Evolutionary conservation across 2,797 vertebrate species (phyloP), one percentile per base, ranked within the genome.

Genomic region (Gymnothorax javanicus): DNA sequence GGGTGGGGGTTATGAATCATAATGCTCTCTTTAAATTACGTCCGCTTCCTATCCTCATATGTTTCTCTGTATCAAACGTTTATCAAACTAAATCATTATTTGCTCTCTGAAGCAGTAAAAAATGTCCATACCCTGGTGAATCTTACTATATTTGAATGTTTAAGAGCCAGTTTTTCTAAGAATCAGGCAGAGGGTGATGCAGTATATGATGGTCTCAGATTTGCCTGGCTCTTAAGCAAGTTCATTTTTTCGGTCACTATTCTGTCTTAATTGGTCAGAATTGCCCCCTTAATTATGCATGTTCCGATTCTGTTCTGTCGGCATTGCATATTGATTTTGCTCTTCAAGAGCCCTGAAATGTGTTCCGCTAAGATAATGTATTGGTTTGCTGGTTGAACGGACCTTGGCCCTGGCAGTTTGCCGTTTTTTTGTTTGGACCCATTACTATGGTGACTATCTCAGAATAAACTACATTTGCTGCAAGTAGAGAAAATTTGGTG

Each of bases 321-420:
- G 60, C 62, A 54, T 84, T 11, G 7, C 52, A 43, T 33, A 43
- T 56, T 7, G 23, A 50, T 25, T 17, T 79, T 13, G 15, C 23
- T 7, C 50, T 13, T 77, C 20, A 79, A 15, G 17, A 23, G 20
- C 77, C 27, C 12, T 73, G 13, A 58, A 12, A 23, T 27, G 20
- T 27, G 56, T 58, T n/a, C 7, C 23, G 12, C 54, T 77, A 50
- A 77, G 20, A 52, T 77, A 67, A 62, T 23, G 4, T 20, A 7
- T 62, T 77, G 84, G 57, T 27, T 13, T 11, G 4, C 62, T 82
- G 84, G 7, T 57, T 43, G 69, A 86, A n/a, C 4, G 59, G 90
- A 90, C 91, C 89, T 89, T 90, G 85, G 89, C 79, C 86, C 82
- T 83, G 25, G 57, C 57, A 58, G 58, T 83, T 56, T 79, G 77